Conservation (phyloP, 2,888 invertebrate species). For the Agrochola lota region DNA sequence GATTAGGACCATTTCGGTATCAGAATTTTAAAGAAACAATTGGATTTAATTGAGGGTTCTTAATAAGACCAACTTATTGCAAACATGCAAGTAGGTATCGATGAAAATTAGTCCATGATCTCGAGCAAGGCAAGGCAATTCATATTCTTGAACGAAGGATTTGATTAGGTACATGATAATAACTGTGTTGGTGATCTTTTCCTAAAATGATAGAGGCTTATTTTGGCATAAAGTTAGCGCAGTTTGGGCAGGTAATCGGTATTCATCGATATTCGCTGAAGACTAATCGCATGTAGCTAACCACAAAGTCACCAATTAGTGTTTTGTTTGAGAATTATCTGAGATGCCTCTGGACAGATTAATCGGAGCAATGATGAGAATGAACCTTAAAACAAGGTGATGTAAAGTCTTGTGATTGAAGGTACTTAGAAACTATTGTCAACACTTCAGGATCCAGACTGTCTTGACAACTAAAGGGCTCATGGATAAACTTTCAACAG, state of each 20-base stretch:
- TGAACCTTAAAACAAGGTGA: neutral
- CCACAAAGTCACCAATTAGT: neutral
- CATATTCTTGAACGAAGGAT: neutral
- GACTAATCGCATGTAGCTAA: neutral
- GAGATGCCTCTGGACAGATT: neutral
- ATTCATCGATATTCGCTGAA: neutral
- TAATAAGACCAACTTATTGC: too few relatives aligned
- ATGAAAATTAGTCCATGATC: neutral
- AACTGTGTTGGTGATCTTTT: neutral
- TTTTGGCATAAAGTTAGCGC: neutral
- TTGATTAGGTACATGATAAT: neutral
- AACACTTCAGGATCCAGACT: too few relatives aligned
- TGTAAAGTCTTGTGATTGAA: too few relatives aligned
- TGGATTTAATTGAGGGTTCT: neutral
- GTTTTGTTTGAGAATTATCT: constrained; percentile 4
- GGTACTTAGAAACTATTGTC: too few relatives aligned
- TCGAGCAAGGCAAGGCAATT: neutral
- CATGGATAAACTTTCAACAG: too few relatives aligned
- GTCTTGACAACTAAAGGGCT: too few relatives aligned
- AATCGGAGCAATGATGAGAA: neutral
- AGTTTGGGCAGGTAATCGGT: too few relatives aligned
- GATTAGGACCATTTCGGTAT: neutral
- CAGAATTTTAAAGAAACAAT: neutral
- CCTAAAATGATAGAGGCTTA: neutral
- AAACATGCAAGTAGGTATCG: neutral